Evolutionary conservation across 2,797 vertebrate genomes (phyloP).

Genomic region (Trichosurus vulpecula): DNA sequence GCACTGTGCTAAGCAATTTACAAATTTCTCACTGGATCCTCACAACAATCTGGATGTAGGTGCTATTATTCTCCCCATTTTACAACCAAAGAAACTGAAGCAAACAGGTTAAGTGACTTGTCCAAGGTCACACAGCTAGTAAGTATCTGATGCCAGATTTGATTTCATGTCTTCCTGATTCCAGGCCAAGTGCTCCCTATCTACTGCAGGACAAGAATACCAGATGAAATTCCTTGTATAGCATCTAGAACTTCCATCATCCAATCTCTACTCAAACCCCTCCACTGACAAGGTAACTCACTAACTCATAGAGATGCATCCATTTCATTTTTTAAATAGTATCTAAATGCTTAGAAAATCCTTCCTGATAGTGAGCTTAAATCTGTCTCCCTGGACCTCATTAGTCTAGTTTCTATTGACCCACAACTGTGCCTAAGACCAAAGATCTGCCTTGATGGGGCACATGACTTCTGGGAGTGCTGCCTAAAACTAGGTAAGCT

Average conservation of each 20-base stretch:
- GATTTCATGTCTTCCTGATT: no score
- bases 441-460: not conserved
- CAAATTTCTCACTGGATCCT: no score
- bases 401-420: not conserved
- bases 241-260: not conserved
- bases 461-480: not conserved
- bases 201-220: not conserved
- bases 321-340: not conserved
- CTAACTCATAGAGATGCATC: not conserved
- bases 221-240: not conserved
- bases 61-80: no score
- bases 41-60: no score
- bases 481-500: not conserved
- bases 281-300: not conserved
- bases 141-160: no score
- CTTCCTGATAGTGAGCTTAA: not conserved
- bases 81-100: no score
- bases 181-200: no score
- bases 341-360: not conserved
- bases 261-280: not conserved
- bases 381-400: not conserved
- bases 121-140: no score
- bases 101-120: no score
- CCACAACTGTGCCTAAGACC: not conserved
- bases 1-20: no score